Percentiles rank a stretch among this genome's conserved stretches.
Evolutionary conservation across 2,888 invertebrate species (phyloP).

Genomic region (Cephus pulcher): DNA sequence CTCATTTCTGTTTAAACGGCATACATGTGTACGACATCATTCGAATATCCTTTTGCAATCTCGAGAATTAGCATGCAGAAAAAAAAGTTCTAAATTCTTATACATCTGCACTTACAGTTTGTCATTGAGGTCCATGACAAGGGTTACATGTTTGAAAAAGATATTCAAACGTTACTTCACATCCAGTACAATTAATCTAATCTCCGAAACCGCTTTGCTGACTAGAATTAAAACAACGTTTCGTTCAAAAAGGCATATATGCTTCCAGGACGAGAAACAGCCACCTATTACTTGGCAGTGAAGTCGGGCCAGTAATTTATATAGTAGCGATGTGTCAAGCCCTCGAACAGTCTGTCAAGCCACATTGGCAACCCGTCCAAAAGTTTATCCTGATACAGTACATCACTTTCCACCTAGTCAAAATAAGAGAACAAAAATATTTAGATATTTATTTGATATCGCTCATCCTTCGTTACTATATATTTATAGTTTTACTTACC

Average conservation of each 20-base stretch:
- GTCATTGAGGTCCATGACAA: not conserved
- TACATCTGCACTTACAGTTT: not conserved
- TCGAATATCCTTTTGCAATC: not conserved
- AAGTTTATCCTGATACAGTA: conserved; percentile 79
- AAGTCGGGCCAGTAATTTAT: conserved; percentile 99
- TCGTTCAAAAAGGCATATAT: conserved; percentile 31
- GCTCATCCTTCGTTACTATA: not conserved
- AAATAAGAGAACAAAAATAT: conserved; percentile 13
- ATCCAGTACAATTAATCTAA: not conserved
- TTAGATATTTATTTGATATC: not conserved
- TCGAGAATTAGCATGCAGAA: conserved; percentile 16
- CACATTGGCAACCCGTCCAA: conserved; percentile 94
- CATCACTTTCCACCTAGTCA: conserved; percentile 65
- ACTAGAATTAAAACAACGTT: conserved; percentile 40
- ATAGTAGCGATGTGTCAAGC: conserved; percentile 93
- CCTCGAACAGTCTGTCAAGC: conserved; percentile 97
- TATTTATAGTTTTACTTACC: conserved; percentile 39
- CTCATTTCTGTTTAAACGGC: not conserved
- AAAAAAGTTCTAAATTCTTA: conserved; percentile 26
- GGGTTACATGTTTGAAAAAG: not conserved
- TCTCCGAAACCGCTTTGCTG: conserved; percentile 33
- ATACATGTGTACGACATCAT: not conserved
- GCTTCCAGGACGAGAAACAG: conserved; percentile 23
- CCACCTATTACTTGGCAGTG: conserved; percentile 77
- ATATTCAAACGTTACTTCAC: not conserved